These are phyloP conservation scores for Stegodyphus mimosarum DNA, from an alignment of 1,140 invertebrate species.

Conservation along the genomic window DNA sequence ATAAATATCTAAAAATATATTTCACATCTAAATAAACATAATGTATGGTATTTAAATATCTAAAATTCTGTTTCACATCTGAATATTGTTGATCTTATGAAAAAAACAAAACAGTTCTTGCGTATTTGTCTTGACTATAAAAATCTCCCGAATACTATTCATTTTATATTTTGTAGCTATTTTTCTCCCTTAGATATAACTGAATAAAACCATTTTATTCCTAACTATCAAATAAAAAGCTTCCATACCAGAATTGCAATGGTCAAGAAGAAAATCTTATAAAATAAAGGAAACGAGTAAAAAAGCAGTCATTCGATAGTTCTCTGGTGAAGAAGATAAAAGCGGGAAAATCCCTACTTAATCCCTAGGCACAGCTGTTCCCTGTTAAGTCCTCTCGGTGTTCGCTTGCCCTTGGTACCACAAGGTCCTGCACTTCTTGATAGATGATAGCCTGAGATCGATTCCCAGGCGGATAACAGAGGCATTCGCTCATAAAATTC, in stretches of 20 bases:
- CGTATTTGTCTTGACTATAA: too few species aligned
- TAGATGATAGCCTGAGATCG: not conserved
- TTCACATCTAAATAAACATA: too few species aligned
- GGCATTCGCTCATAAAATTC: slow-evolving; percentile 7
- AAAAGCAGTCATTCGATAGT: not conserved
- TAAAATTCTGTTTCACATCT: too few species aligned
- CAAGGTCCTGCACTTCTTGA: not conserved
- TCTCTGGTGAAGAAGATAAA: slow-evolving; percentile 13
- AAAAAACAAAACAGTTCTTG: too few species aligned
- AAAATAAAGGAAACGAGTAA: not conserved
- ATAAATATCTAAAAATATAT: too few species aligned
- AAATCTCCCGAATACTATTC: too few species aligned
- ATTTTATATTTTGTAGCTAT: too few species aligned
- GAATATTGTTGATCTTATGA: too few species aligned
- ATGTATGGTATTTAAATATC: too few species aligned
- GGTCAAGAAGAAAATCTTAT: too few species aligned
- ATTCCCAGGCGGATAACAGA: not conserved
- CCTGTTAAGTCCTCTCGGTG: not conserved
- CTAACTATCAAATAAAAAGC: not conserved
- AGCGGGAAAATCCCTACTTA: slow-evolving; percentile 14
- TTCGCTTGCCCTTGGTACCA: not conserved
- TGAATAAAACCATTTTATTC: not conserved
- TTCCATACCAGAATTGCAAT: not conserved
- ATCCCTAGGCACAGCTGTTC: slow-evolving; percentile 14
- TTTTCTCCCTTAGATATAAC: too few species aligned